Percentiles rank a stretch among this genome's conserved stretches.
These are phyloP conservation scores for Acleris sparsana DNA, from an alignment of 2,888 invertebrate species.

Conservation along the genomic window DNA sequence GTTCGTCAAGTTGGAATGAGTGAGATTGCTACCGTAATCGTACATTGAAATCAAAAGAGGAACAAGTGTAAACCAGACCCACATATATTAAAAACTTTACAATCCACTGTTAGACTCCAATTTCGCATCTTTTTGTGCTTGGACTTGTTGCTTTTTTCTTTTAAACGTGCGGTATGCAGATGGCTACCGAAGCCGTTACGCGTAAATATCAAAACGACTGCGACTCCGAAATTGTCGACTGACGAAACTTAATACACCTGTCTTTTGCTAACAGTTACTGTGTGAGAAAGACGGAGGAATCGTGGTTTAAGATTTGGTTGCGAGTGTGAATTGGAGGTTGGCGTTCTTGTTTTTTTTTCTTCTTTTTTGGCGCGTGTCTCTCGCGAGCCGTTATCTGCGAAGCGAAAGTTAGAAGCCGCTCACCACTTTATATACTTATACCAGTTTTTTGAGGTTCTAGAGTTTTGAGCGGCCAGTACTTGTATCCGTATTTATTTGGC, in stretches of 20 bases:
- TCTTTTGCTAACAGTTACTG: constrained; percentile 11
- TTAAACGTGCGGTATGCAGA: constrained; percentile 40
- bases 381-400: constrained; percentile 73
- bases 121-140: too few species aligned
- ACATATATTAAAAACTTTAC: too few species aligned
- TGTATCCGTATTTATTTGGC: constrained; percentile 10
- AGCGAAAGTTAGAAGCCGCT: constrained; percentile 78
- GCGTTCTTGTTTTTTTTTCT: constrained; percentile 47
- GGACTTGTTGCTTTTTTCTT: too few species aligned
- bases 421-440: constrained; percentile 42
- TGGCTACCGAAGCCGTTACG: constrained; percentile 80
- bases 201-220: constrained; percentile 67
- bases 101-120: too few species aligned
- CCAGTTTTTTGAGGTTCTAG: constrained; percentile 43
- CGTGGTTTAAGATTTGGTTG: constrained; percentile 55
- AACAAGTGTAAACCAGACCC: too few species aligned
- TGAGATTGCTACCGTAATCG: constrained; percentile 58
- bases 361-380: constrained; percentile 79
- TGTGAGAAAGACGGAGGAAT: constrained; percentile 18
- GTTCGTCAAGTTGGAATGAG: constrained; percentile 50
- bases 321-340: constrained; percentile 9
- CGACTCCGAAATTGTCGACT: constrained; percentile 18
- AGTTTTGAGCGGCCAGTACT: constrained; percentile 34
- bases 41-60: too few species aligned
- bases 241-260: constrained; percentile 6